These are phyloP conservation scores for Mastacembelus armatus DNA, from an alignment of 2,797 vertebrate genomes.

Conservation along the genomic window DNA sequence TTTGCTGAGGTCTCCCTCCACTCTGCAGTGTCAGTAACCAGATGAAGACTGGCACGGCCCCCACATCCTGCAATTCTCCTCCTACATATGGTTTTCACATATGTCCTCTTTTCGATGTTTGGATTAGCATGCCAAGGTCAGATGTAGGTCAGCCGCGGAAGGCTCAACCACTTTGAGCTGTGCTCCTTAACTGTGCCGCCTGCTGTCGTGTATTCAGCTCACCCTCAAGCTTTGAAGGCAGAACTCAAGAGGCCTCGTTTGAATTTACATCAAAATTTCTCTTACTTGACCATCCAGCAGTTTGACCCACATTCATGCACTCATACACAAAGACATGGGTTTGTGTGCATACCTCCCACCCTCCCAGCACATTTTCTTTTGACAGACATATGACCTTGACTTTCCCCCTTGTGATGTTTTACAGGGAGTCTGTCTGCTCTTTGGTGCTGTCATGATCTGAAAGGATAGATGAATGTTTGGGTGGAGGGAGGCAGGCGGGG, in stretches of 20 bases:
- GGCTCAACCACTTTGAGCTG: conserved; percentile 53
- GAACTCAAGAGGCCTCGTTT: conserved; percentile 36
- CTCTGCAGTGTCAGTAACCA: conserved; percentile 66
- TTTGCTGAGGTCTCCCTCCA: conserved; percentile 67
- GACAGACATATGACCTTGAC: conserved; percentile 77
- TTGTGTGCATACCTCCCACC: conserved; percentile 14
- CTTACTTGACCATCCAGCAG: conserved; percentile 41
- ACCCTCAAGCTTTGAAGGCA: conserved; percentile 48
- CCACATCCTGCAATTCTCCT: conserved; percentile 57
- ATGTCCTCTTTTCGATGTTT: conserved; percentile 63
- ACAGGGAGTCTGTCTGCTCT: conserved; percentile 57
- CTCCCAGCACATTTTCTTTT: conserved; percentile 52
- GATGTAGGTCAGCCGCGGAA: conserved; percentile 55
- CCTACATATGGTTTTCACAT: conserved; percentile 74
- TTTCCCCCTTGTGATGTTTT: conserved; percentile 67
- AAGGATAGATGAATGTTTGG: conserved; percentile 74
- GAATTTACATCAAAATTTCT: conserved; percentile 49
- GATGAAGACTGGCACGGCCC: conserved; percentile 68
- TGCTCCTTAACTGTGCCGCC: conserved; percentile 40
- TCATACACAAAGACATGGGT: background rate
- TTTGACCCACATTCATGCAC: conserved; percentile 38
- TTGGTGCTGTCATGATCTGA: conserved; percentile 72
- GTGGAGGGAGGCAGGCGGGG: conserved; percentile 57
- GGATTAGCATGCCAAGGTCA: conserved; percentile 63
- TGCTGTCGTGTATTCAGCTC: conserved; percentile 50